Conservation (phyloP, 2,797 vertebrate genomes). For the Falco biarmicus region DNA sequence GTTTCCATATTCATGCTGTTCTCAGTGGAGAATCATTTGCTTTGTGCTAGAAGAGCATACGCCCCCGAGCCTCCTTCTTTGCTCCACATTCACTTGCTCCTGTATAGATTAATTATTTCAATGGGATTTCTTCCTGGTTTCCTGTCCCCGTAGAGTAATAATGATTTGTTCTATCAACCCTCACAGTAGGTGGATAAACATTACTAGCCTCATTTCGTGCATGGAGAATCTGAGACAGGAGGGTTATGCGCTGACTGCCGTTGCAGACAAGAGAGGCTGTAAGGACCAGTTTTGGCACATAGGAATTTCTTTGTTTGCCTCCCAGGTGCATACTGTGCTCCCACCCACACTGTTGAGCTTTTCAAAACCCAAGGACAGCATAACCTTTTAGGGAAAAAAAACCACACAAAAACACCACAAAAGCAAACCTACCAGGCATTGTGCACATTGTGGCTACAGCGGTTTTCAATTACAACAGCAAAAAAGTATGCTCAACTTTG, state of each 20-base stretch:
- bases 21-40: not conserved
- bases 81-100: not conserved
- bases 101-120: not conserved
- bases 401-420: not conserved
- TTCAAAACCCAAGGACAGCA: not conserved
- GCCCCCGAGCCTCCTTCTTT: not conserved
- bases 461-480: not conserved
- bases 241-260: not conserved
- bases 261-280: fast-evolving
- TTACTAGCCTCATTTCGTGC: not conserved
- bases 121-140: slow-evolving; percentile 13
- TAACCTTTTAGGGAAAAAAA: not conserved
- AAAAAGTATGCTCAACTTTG: not conserved
- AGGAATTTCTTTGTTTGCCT: not conserved
- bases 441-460: fast-evolving
- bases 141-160: not conserved
- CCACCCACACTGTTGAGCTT: fast-evolving
- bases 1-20: slow-evolving; percentile 24
- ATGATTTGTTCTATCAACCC: slow-evolving; percentile 6
- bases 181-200: not conserved
- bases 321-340: not conserved
- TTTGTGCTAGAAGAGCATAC: not conserved
- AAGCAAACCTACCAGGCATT: not conserved
- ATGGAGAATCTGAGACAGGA: not conserved
- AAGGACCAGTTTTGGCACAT: not conserved